Conservation (phyloP, 53 echinoderm and acorn worm genomes). For the Paracentrotus lividus region DNA sequence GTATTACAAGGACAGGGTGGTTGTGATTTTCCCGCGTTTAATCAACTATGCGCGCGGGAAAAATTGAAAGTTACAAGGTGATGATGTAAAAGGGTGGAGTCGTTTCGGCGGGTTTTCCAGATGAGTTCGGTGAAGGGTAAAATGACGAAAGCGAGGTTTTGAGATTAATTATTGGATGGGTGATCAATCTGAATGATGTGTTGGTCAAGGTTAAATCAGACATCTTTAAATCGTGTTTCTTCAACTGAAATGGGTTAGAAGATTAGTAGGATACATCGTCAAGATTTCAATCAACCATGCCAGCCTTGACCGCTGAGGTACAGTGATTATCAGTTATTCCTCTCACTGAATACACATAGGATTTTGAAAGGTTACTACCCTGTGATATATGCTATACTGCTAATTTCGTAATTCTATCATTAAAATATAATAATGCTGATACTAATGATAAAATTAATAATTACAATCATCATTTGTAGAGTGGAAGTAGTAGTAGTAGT, state of each 20-base stretch:
- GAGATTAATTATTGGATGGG: background rate
- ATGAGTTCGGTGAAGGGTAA: background rate
- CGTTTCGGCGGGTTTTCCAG: conserved; percentile 21
- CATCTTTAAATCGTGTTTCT: conserved; percentile 46
- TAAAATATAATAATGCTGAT: too few relatives aligned
- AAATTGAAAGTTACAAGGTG: background rate
- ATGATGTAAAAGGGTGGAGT: conserved; percentile 21
- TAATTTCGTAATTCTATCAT: too few relatives aligned
- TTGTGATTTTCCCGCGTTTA: conserved; percentile 3
- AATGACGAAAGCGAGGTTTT: conserved; percentile 16
- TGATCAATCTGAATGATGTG: background rate
- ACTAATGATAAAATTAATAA: too few relatives aligned
- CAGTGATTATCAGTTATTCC: background rate
- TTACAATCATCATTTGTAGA: too few relatives aligned
- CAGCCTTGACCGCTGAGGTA: conserved; percentile 1
- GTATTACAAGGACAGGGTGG: background rate
- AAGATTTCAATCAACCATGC: background rate
- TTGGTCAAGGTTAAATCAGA: conserved; percentile 9
- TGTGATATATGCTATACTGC: too few relatives aligned
- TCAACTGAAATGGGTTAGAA: background rate
- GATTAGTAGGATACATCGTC: background rate
- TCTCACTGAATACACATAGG: background rate
- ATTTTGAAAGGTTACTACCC: background rate
- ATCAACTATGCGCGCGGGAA: background rate
- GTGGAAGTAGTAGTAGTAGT: too few relatives aligned